Conservation (phyloP, 2,797 vertebrate species). For the Notoglanidium macrostoma region DNA sequence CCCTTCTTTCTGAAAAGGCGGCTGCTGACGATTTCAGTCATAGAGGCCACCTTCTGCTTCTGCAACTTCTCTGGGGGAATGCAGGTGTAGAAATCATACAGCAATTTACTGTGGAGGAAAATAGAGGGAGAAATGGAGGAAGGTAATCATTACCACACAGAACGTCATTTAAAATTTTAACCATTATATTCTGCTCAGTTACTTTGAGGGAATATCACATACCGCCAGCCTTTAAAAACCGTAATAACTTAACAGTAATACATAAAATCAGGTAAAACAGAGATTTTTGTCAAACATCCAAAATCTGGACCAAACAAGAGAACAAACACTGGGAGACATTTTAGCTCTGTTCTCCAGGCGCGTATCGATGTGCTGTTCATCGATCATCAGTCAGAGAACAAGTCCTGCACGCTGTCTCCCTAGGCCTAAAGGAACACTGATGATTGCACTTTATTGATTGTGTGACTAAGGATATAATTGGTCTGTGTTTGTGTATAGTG, state of each 20-base stretch:
- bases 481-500: conserved; percentile 16
- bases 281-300: background rate
- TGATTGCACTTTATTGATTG: conserved; percentile 24
- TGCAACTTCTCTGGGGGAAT: conserved; percentile 89
- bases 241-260: background rate
- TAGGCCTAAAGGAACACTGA: conserved; percentile 13
- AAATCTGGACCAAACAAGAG: background rate
- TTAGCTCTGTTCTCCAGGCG: background rate
- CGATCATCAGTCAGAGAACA: conserved; percentile 13
- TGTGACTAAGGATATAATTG: conserved; percentile 35
- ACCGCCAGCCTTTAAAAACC: background rate
- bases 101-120: conserved; percentile 80
- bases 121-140: background rate
- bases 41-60: conserved; percentile 93
- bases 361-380: conserved; percentile 7
- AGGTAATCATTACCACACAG: background rate
- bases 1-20: conserved; percentile 91
- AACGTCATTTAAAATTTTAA: background rate
- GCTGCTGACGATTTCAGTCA: conserved; percentile 94
- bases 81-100: conserved; percentile 93
- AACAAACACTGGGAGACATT: conserved; percentile 11
- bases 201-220: background rate
- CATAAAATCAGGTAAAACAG: background rate
- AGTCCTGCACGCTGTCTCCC: conserved; percentile 1
- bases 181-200: background rate